phyloP scores from a whole-genome alignment of 2,113 vertebrate species.

The Lethenteron reissneri region DNA sequence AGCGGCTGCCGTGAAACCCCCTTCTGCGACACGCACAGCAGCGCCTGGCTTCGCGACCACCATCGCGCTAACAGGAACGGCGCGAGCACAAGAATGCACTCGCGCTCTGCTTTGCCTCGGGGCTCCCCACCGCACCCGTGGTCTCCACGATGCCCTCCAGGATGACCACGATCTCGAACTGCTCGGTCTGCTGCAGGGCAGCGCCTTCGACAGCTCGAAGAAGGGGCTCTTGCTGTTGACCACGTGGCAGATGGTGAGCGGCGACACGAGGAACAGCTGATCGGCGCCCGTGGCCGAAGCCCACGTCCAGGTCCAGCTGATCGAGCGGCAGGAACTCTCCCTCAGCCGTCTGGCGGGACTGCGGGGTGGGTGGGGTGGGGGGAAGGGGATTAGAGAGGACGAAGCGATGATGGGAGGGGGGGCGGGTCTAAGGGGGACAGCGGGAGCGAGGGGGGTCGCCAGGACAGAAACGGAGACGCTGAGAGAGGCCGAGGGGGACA shows the following conservation, averaged over 20 bases:
- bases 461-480: no score
- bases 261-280: conserved; percentile 96
- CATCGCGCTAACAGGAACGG: no score
- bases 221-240: conserved; percentile 97
- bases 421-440: no score
- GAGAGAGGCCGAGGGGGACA: no score
- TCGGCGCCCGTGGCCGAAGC: conserved; percentile 94
- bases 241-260: conserved; percentile 96
- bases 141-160: conserved; percentile 96
- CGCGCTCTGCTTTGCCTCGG: no score
- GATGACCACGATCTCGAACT: conserved; percentile 98
- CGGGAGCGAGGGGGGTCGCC: no score
- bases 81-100: no score
- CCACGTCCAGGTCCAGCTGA: conserved; percentile 94
- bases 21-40: no score
- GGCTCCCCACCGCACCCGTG: conserved; percentile 47
- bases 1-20: no score
- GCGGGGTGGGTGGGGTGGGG: background rate
- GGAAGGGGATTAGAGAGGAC: no score
- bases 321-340: conserved; percentile 94
- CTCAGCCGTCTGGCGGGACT: conserved; percentile 97
- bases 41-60: no score
- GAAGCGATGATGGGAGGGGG: no score
- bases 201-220: conserved; percentile 83
- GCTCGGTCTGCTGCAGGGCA: conserved; percentile 76